phyloP scores from a whole-genome alignment of 2,113 vertebrate species.

The Dolichotis patagonum region DNA sequence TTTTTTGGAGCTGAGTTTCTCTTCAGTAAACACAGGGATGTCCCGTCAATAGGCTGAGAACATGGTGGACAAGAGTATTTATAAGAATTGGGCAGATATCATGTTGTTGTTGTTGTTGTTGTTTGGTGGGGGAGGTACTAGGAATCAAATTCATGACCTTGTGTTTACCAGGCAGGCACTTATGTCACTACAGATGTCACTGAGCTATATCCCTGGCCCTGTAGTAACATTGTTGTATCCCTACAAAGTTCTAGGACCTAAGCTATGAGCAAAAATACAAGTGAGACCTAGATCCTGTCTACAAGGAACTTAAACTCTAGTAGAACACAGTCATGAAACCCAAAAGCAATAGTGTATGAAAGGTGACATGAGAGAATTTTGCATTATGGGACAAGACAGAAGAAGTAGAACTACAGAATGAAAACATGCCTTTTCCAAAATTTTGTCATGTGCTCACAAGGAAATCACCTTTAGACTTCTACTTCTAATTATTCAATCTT shows the following conservation, averaged over 20 bases:
- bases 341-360: not conserved
- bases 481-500: not conserved
- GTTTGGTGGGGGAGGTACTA: too few species aligned
- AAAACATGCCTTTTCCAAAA: not conserved
- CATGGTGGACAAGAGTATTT: not conserved
- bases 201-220: not conserved
- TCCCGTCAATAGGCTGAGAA: not conserved
- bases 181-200: too few species aligned
- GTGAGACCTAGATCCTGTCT: not conserved
- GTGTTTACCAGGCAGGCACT: too few species aligned
- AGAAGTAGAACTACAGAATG: not conserved
- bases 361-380: not conserved
- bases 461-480: not conserved
- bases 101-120: not conserved
- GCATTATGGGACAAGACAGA: not conserved
- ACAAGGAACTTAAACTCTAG: not conserved
- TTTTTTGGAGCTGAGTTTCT: constrained; percentile 39
- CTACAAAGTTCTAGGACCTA: not conserved
- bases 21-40: not conserved
- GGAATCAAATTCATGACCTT: too few species aligned
- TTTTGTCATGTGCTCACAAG: not conserved
- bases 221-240: not conserved
- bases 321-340: not conserved
- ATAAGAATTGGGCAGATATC: not conserved
- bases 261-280: not conserved